Base-by-base conservation (phyloP, 2,888 invertebrate species). In the Crepidodera aurea region DNA sequence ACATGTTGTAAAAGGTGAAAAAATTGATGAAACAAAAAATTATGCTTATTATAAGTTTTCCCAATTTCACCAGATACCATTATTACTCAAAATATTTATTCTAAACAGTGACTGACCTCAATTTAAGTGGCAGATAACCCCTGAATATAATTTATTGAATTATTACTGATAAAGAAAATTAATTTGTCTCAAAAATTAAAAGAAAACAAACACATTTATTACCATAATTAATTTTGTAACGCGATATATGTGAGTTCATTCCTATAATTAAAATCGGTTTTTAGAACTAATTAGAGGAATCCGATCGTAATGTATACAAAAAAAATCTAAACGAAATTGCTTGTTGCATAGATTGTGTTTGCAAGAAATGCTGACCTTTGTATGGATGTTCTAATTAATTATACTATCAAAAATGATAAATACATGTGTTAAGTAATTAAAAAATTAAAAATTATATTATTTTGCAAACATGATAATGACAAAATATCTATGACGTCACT, bases 111-210 rank as follows among this genome's bases (percentile, higher is more conserved):
- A 58, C 39, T 62, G 72, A 71, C 73, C 71, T 70, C 67, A 64
- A 66, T 69, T 66, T 64, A 60, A 66, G 50, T 18, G 8, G n/a
- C 18, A 27, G 74, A 74, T 74, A 68, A 68, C 68, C 68, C 55
- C 50, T 48, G 2, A 46, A n/a, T 65, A 51, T 60, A 60, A 60
- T 66, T 71, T 70, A 69, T 70, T 67, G 16, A 50, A 18, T 51
- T 46, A 34, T 19, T 42, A 12, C 1, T 48, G 69, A 71, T 69
- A 70, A 70, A 63, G 55, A 32, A 63, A 69, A 71, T 71, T 70
- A 69, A 69, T 71, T 71, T 70, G 65, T 53, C 51, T 64, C 37
- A 37, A 64, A 54, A 53, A 57, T 51, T 62, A 58, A 58, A 60
- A 51, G 51, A 62, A 62, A 66, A 66, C 66, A 68, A 65, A 62